Percentiles rank a stretch among this genome's conserved stretches.
These are phyloP conservation scores for Dreissena polymorpha DNA, from an alignment of 1,140 invertebrate genomes.

Conservation along the genomic window DNA sequence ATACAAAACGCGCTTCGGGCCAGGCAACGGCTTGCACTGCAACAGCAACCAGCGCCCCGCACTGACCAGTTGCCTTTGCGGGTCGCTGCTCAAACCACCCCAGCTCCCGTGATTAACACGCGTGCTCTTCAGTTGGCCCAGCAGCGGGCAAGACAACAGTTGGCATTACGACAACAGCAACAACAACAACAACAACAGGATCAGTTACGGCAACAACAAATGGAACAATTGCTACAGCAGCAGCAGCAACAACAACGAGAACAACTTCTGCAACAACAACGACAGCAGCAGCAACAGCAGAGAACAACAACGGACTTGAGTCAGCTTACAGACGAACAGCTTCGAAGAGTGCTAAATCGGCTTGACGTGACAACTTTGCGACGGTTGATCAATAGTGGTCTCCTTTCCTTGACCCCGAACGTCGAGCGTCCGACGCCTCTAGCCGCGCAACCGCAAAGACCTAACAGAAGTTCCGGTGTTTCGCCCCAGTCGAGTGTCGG, in stretches of 20 bases:
- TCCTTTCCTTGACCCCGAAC: slow-evolving; percentile 3
- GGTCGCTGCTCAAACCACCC: too few relatives aligned
- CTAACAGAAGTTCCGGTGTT: too few relatives aligned
- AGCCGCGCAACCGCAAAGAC: neutral
- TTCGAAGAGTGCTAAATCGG: slow-evolving; percentile 2
- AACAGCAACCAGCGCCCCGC: too few relatives aligned
- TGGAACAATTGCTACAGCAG: neutral
- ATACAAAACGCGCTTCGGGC: too few relatives aligned
- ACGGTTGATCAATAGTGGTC: slow-evolving; percentile 3
- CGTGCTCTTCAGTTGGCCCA: neutral
- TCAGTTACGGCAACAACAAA: neutral
- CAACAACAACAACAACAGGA: neutral
- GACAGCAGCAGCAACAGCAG: neutral
- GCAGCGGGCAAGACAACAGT: neutral
- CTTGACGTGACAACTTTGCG: slow-evolving; percentile 16
- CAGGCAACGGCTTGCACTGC: too few relatives aligned
- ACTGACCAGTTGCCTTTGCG: too few relatives aligned
- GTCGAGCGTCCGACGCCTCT: slow-evolving; percentile 2
- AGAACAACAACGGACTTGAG: neutral
- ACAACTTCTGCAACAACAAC: neutral
- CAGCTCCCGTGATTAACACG: too few relatives aligned
- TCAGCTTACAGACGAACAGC: neutral
- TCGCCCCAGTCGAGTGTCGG: neutral
- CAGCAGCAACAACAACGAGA: neutral
- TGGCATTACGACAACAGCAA: neutral